phyloP scores from a whole-genome alignment of 2,797 vertebrate species.

The Toxotes lorentzi region DNA sequence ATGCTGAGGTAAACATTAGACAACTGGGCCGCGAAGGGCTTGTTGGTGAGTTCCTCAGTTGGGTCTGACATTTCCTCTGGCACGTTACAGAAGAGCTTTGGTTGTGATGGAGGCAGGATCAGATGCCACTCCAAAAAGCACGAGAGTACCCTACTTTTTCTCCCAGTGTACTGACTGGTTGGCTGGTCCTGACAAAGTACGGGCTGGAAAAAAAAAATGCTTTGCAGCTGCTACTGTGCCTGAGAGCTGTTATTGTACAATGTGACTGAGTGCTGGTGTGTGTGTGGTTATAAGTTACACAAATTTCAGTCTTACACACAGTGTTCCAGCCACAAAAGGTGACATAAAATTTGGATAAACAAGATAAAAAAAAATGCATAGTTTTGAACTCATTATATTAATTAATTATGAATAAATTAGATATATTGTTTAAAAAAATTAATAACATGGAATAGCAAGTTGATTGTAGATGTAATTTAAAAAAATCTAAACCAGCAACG shows the following conservation, averaged over 20 bases:
- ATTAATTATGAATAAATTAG: background rate
- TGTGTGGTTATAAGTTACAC: constrained; percentile 22
- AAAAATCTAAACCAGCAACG: no score
- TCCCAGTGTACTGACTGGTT: constrained; percentile 53
- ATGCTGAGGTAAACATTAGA: constrained; percentile 98
- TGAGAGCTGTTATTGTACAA: constrained; percentile 53
- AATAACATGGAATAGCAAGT: background rate
- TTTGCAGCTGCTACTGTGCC: constrained; percentile 79
- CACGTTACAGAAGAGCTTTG: constrained; percentile 51
- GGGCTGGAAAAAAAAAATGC: constrained; percentile 67
- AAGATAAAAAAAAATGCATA: background rate
- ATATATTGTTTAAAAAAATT: no score
- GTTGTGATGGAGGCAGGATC: constrained; percentile 66
- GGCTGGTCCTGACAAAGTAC: constrained; percentile 62
- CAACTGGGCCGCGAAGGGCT: constrained; percentile 91
- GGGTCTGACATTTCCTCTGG: constrained; percentile 90
- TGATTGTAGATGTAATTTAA: no score
- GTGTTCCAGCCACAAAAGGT: background rate
- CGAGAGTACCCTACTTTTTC: constrained; percentile 58
- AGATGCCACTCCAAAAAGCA: constrained; percentile 67
- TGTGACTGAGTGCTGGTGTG: constrained; percentile 35
- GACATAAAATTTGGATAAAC: background rate
- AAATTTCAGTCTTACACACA: constrained; percentile 3
- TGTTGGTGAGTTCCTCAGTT: constrained; percentile 86
- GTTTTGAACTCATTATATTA: background rate